Percentiles rank a stretch among this genome's conserved stretches.
phyloP scores from a whole-genome alignment of 2,888 invertebrate species.

The Drosophila villosipedis region DNA sequence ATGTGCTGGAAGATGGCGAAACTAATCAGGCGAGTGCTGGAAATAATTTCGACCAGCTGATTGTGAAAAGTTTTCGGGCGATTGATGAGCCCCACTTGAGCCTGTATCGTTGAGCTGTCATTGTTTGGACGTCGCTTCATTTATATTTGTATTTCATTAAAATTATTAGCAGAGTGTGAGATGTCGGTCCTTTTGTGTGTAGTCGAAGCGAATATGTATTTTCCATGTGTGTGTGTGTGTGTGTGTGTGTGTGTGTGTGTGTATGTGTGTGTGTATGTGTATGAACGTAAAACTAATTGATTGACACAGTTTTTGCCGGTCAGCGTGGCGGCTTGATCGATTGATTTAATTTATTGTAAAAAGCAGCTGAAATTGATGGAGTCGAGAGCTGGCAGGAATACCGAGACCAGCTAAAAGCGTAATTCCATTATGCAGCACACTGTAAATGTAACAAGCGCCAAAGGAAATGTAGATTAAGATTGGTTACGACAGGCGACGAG shows the following conservation, averaged over 20 bases:
- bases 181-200: not conserved
- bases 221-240: not conserved
- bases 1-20: constrained; percentile 63
- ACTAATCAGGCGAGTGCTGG: constrained; percentile 74
- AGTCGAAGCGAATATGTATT: constrained; percentile 3
- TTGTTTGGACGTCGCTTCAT: constrained; percentile 67
- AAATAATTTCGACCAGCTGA: constrained; percentile 69
- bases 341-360: constrained; percentile 78
- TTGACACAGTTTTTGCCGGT: constrained; percentile 75
- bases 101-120: constrained; percentile 59
- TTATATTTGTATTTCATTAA: constrained; percentile 80
- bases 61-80: constrained; percentile 55
- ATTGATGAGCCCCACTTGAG: constrained; percentile 68
- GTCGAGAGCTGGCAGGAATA: constrained; percentile 42
- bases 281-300: constrained; percentile 67
- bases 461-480: constrained; percentile 20
- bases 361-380: constrained; percentile 78
- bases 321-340: constrained; percentile 68
- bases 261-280: constrained; percentile 15
- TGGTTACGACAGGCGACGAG: not conserved
- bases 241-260: constrained; percentile 10
- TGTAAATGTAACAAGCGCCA: constrained; percentile 24
- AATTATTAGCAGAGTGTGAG: constrained; percentile 63
- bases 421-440: constrained; percentile 74
- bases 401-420: constrained; percentile 63